phyloP scores from a whole-genome alignment of 2,113 vertebrate genomes.

The Raja brachyura region DNA sequence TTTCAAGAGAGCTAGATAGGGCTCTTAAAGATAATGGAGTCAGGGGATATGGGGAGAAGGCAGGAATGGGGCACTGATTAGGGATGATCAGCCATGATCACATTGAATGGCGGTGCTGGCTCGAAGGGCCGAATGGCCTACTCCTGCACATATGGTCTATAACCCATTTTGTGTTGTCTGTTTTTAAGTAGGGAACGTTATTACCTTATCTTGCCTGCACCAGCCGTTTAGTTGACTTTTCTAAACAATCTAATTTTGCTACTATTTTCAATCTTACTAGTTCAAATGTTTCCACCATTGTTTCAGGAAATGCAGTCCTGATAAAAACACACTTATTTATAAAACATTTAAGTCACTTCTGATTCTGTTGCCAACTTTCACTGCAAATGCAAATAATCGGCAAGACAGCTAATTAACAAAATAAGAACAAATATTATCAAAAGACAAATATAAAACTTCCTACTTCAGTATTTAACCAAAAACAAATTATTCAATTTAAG shows the following conservation, averaged over 20 bases:
- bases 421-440: background rate
- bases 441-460: background rate
- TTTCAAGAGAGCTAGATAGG: no score
- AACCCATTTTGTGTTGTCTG: no score
- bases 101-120: no score
- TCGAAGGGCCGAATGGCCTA: no score
- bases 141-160: no score
- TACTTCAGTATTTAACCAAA: conserved; percentile 4
- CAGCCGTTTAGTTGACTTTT: background rate
- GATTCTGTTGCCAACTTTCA: background rate
- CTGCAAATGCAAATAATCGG: background rate
- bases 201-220: background rate
- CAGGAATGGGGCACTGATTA: no score
- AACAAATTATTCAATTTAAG: background rate
- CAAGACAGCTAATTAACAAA: background rate
- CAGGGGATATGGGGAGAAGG: no score
- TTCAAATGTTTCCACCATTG: background rate
- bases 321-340: background rate
- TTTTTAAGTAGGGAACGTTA: no score
- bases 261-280: background rate
- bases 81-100: no score
- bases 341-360: background rate
- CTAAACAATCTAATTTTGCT: background rate
- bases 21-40: no score
- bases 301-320: background rate